Evolutionary conservation across 2,888 invertebrate genomes (phyloP).

Genomic region (Alviniconcha strummeri): DNA sequence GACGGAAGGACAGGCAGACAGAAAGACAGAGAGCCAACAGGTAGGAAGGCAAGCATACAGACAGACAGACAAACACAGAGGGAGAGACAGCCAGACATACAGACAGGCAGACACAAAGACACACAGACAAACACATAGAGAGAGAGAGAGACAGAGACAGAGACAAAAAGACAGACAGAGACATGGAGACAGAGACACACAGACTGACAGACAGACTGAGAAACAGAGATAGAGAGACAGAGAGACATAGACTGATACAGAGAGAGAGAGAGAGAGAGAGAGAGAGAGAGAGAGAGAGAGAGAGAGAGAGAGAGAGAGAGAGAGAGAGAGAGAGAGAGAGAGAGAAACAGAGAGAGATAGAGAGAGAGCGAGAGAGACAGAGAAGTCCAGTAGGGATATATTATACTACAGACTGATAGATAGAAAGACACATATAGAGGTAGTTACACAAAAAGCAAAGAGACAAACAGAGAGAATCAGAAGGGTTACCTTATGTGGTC

Average conservation of each 20-base stretch:
- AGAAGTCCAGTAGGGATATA: neutral
- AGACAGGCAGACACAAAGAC: neutral
- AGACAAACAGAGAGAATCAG: neutral
- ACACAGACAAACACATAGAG: too few relatives aligned
- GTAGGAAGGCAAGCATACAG: neutral
- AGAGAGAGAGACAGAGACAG: too few relatives aligned
- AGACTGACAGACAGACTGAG: too few relatives aligned
- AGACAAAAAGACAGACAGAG: too few relatives aligned
- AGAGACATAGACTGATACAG: too few relatives aligned
- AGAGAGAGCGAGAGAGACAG: neutral
- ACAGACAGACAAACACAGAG: neutral
- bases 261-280: too few relatives aligned
- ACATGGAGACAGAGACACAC: too few relatives aligned
- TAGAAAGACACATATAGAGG: neutral
- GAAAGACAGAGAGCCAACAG: neutral
- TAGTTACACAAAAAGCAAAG: neutral
- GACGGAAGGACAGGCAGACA: neutral
- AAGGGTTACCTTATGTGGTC: conserved; percentile 55
- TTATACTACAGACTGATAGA: neutral
- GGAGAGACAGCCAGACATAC: too few relatives aligned
- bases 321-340: neutral
- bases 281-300: too few relatives aligned
- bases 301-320: too few relatives aligned
- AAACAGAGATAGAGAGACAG: too few relatives aligned
- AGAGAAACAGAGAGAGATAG: neutral